Conservation (phyloP, 1,140 invertebrate genomes). For the Lethrus apterus region DNA sequence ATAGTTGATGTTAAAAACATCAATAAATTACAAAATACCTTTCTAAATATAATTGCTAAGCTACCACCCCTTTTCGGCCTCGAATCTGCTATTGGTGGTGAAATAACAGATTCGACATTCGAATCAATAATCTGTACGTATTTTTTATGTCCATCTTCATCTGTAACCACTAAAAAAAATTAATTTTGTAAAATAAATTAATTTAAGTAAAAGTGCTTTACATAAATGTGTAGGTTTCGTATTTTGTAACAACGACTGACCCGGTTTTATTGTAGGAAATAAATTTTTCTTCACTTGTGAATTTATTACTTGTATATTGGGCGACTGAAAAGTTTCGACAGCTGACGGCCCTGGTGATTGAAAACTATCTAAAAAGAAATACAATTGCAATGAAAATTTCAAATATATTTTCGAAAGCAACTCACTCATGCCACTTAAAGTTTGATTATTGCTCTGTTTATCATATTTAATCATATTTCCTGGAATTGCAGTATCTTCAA, state of each 20-base stretch:
- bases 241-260: conserved; percentile 47
- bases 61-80: conserved; percentile 25
- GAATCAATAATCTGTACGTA: conserved; percentile 23
- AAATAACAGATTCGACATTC: conserved; percentile 4
- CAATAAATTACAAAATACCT: not conserved
- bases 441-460: too few species aligned
- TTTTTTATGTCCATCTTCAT: conserved; percentile 26
- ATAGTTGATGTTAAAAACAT: not conserved
- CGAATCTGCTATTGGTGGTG: not conserved
- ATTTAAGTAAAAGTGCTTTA: conserved; percentile 12
- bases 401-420: conserved; percentile 1
- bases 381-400: too few species aligned
- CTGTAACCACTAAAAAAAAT: conserved; percentile 25
- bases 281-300: conserved; percentile 10
- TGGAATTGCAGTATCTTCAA: conserved; percentile 46
- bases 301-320: conserved; percentile 21
- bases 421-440: too few species aligned
- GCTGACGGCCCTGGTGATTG: conserved; percentile 45
- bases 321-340: conserved; percentile 53
- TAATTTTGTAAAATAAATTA: conserved; percentile 6
- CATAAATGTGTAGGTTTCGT: conserved; percentile 21
- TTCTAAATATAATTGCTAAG: conserved; percentile 18
- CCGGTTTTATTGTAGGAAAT: conserved; percentile 42
- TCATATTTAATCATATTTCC: conserved; percentile 18
- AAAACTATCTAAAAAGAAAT: conserved; percentile 7